These are phyloP conservation scores for Celastrina argiolus DNA, from an alignment of 2,888 invertebrate species.

Conservation along the genomic window DNA sequence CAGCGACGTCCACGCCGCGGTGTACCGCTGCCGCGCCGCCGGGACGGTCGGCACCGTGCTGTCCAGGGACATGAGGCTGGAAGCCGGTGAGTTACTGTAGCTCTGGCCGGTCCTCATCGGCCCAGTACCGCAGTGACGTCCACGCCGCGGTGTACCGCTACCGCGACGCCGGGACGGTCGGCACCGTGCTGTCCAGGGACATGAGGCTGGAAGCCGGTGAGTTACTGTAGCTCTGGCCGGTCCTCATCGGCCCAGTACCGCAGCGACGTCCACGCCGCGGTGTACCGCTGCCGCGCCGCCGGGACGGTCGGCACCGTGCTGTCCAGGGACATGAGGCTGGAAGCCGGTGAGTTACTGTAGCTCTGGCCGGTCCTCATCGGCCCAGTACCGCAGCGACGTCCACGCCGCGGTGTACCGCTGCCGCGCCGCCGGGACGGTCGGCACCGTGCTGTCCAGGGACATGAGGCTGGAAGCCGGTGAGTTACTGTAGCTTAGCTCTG, in stretches of 20 bases:
- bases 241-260: constrained; percentile 89
- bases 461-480: constrained; percentile 89
- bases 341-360: constrained; percentile 86
- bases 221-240: no score
- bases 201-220: constrained; percentile 89
- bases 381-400: constrained; percentile 48
- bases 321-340: constrained; percentile 87
- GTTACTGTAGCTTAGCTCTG: no score
- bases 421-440: constrained; percentile 86
- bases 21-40: constrained; percentile 88
- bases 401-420: constrained; percentile 91
- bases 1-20: constrained; percentile 79
- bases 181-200: constrained; percentile 87
- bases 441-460: constrained; percentile 87
- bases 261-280: constrained; percentile 88
- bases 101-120: constrained; percentile 88
- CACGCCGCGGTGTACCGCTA: constrained; percentile 91
- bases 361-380: no score
- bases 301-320: constrained; percentile 87
- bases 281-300: constrained; percentile 88
- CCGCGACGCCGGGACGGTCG: constrained; percentile 86
- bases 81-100: constrained; percentile 85
- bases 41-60: constrained; percentile 87
- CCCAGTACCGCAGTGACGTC: constrained; percentile 48
- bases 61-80: constrained; percentile 87